Conservation (phyloP, 2,888 invertebrate species). For the Mycalesis mineus region DNA sequence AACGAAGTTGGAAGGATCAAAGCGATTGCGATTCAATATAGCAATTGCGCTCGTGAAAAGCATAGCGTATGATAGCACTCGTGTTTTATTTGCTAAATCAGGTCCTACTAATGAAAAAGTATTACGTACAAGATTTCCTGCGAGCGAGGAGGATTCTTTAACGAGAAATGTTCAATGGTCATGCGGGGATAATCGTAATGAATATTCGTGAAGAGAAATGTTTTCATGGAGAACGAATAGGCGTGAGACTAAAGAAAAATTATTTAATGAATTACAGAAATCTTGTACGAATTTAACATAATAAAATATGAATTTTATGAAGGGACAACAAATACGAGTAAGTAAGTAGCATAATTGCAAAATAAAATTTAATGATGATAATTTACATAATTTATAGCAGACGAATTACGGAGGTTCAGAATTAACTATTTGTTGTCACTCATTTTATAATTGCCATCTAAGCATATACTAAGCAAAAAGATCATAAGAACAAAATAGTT, state of each 20-base stretch:
- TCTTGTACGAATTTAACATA: conserved; percentile 16
- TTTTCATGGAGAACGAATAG: conserved; percentile 20
- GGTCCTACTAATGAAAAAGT: conserved; percentile 28
- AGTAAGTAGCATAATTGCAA: too few species aligned
- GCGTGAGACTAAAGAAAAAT: not conserved
- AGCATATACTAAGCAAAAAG: conserved; percentile 20
- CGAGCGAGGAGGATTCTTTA: conserved; percentile 27
- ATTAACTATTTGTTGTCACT: conserved; percentile 16
- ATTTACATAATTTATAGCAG: not conserved
- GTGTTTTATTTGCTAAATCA: conserved; percentile 22
- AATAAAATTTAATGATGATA: too few species aligned
- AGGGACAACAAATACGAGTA: conserved; percentile 20
- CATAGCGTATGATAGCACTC: conserved; percentile 32
- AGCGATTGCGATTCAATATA: conserved; percentile 15
- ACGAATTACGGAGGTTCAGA: too few species aligned
- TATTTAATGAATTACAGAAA: conserved; percentile 14
- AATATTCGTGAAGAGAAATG: conserved; percentile 31
- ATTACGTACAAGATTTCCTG: conserved; percentile 33
- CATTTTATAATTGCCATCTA: not conserved
- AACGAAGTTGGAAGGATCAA: conserved; percentile 7
- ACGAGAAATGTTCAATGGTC: conserved; percentile 24
- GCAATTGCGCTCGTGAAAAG: conserved; percentile 16
- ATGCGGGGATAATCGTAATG: conserved; percentile 33
- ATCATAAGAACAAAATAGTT: conserved; percentile 9
- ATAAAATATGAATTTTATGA: conserved; percentile 13